Conservation (phyloP, 2,888 invertebrate species). For the Pachycephus smyrnensis region DNA sequence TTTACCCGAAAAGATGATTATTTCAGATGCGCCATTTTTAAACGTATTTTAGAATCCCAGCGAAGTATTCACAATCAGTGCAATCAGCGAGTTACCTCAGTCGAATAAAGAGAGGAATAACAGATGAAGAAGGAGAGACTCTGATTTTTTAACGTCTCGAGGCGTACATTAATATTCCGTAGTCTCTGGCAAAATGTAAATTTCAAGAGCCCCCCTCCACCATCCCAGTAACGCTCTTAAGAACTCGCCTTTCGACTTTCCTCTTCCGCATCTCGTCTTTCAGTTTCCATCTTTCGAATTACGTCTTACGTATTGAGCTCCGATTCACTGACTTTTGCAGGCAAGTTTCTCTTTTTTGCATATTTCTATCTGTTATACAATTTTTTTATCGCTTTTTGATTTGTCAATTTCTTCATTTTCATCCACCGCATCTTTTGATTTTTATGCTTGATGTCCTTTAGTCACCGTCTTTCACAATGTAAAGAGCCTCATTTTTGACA, state of each 20-base stretch:
- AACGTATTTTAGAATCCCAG: not conserved
- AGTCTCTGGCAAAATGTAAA: constrained; percentile 42
- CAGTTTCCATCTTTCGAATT: constrained; percentile 26
- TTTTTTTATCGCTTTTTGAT: too few relatives aligned
- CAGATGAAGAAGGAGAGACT: constrained; percentile 15
- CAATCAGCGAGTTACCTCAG: constrained; percentile 13
- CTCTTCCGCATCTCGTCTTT: constrained; percentile 15
- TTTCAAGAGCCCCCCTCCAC: constrained; percentile 34
- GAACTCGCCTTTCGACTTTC: not conserved
- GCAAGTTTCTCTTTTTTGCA: not conserved
- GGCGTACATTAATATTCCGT: constrained; percentile 44
- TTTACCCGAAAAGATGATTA: not conserved
- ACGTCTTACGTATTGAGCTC: not conserved
- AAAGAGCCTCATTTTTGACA: too few relatives aligned
- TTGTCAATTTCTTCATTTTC: not conserved
- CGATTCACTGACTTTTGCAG: not conserved
- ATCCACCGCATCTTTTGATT: too few relatives aligned
- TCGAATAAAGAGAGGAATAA: constrained; percentile 4
- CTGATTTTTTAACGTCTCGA: constrained; percentile 44
- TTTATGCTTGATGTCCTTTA: not conserved
- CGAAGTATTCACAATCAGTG: constrained; percentile 1
- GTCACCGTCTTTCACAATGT: not conserved
- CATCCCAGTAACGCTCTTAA: constrained; percentile 7
- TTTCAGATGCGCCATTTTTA: not conserved
- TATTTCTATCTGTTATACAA: not conserved